These are phyloP conservation scores for Leptopilina drosophilae DNA, from an alignment of 2,888 invertebrate genomes.

Conservation along the genomic window DNA sequence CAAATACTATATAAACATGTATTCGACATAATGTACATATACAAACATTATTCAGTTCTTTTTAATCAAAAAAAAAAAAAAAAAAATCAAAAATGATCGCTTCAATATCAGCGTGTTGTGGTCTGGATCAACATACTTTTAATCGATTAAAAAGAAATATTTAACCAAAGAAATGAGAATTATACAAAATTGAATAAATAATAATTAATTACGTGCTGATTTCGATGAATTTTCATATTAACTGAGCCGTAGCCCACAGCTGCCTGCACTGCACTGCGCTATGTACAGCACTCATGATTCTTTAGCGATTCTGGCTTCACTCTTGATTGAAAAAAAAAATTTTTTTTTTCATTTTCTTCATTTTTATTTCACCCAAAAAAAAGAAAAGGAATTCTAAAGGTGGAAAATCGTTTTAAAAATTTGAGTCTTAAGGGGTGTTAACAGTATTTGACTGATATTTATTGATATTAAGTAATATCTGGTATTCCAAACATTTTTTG, in stretches of 20 bases:
- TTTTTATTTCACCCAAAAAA: neutral
- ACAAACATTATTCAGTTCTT: slow-evolving; percentile 68
- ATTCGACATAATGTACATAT: slow-evolving; percentile 75
- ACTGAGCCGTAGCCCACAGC: slow-evolving; percentile 76
- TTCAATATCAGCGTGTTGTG: slow-evolving; percentile 24
- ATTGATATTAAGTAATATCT: too few relatives aligned
- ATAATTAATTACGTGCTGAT: slow-evolving; percentile 42
- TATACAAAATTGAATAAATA: slow-evolving; percentile 34
- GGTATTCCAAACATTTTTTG: too few relatives aligned
- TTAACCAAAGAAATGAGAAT: slow-evolving; percentile 26
- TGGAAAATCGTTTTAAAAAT: too few relatives aligned
- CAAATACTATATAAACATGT: slow-evolving; percentile 62
- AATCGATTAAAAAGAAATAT: slow-evolving; percentile 64
- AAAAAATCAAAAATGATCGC: slow-evolving; percentile 51
- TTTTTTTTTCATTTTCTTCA: neutral
- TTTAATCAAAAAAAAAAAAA: slow-evolving; percentile 51
- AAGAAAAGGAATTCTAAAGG: too few relatives aligned
- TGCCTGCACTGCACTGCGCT: slow-evolving; percentile 76
- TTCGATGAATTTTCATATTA: slow-evolving; percentile 68
- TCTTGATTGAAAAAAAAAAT: slow-evolving; percentile 58
- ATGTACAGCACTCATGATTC: slow-evolving; percentile 72
- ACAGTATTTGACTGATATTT: too few relatives aligned
- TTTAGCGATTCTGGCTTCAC: slow-evolving; percentile 70
- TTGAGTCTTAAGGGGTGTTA: too few relatives aligned
- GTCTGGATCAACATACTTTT: slow-evolving; percentile 66